Evolutionary conservation across 2,888 invertebrate genomes (phyloP), one percentile per base, ranked within the genome.

Genomic region (Epistrophe eligans): DNA sequence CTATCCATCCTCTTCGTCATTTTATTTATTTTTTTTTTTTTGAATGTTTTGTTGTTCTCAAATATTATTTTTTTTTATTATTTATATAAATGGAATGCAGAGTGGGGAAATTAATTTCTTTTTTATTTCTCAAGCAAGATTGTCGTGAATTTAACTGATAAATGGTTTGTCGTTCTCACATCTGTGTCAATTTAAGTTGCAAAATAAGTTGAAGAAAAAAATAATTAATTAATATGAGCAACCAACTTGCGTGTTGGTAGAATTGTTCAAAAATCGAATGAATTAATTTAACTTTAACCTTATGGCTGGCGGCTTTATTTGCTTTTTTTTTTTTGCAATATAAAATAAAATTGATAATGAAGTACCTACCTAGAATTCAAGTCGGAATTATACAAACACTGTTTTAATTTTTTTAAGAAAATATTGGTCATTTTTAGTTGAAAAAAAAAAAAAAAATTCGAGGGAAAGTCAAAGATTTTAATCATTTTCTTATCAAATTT

Each of bases 91-190:
- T 6, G 55, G 40, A 55, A 40, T 43, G 24, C 40, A 62, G 40
- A 43, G 40, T 40, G 38, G 40, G 28, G 40, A 17, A 55, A 70
- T 70, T 67, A 50, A 50, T 28, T 50, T 35, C 8, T 67, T 32
- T 52, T 38, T 38, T 52, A 13, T 64, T 38, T 52, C 28, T 45
- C n/a, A 52, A 55, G 70, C 28, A 8, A 70, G 7, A 40, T 40
- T 70, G 70, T 70, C 70, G 40, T 70, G 35, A 64, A 45, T 32
- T 40, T 55, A 7, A 24, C n/a, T 70, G 70, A 70, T 24, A 70
- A 70, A 70, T 70, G 55, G 38, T 24, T 55, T 55, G 55, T 28
- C 52, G 24, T 70, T 70, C 70, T 70, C 50, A 67, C 35, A 70
- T 52, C 38, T 35, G 52, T 40, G n/a, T 55, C 55, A 55, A 24